phyloP scores from a whole-genome alignment of 1,140 invertebrate genomes.

The Drosophila sulfurigaster region DNA sequence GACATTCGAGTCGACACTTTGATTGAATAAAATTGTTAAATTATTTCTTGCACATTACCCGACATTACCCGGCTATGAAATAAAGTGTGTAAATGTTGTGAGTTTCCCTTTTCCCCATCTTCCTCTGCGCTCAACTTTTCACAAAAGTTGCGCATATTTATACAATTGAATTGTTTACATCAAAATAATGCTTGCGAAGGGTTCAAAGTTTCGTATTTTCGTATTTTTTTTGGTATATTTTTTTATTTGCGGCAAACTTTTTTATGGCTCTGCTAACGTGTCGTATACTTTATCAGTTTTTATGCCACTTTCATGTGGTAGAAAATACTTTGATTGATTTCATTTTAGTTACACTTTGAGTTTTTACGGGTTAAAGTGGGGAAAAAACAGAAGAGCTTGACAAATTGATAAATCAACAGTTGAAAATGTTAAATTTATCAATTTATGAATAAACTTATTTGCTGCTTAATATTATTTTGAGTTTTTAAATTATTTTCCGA shows the following conservation, averaged over 20 bases:
- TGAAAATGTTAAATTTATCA: slow-evolving; percentile 1
- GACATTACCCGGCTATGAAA: slow-evolving; percentile 5
- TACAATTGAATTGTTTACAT: slow-evolving; percentile 77
- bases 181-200: slow-evolving; percentile 61
- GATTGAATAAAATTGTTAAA: slow-evolving; percentile 76
- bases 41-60: slow-evolving; percentile 58
- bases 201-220: slow-evolving; percentile 52
- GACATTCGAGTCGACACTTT: slow-evolving; percentile 50
- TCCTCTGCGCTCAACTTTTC: slow-evolving; percentile 20
- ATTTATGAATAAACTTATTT: background rate
- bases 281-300: slow-evolving; percentile 67
- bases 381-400: background rate
- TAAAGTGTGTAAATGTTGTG: slow-evolving; percentile 42
- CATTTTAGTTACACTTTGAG: slow-evolving; percentile 44
- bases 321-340: slow-evolving; percentile 65
- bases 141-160: slow-evolving; percentile 60
- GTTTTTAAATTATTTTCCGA: no score
- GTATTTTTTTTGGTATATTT: no score
- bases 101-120: background rate
- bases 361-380: background rate
- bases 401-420: slow-evolving; percentile 46
- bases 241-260: slow-evolving; percentile 33
- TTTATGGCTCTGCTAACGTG: slow-evolving; percentile 50
- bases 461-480: background rate
- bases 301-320: slow-evolving; percentile 31